A percentile compares a stretch with the other conserved stretches of the same genome.
Conservation (phyloP, 2,113 vertebrate species). For the Phrynosoma blainvillii region DNA sequence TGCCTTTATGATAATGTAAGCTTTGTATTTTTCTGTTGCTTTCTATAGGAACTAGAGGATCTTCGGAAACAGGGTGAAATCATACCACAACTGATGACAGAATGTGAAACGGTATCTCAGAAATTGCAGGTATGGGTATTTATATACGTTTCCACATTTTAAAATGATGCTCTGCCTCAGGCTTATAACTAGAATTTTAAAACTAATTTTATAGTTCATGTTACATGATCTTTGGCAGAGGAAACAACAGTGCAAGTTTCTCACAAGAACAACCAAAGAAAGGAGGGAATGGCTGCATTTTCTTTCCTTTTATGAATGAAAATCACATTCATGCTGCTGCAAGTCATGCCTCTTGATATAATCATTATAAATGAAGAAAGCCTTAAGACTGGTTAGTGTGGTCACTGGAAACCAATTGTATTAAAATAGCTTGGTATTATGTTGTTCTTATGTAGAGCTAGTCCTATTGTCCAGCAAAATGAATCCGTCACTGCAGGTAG, state of each 20-base stretch:
- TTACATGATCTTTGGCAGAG: neutral
- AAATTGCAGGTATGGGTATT: constrained; percentile 87
- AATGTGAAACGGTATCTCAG: constrained; percentile 88
- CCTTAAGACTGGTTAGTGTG: neutral
- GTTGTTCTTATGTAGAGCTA: too few relatives aligned
- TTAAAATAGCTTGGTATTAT: neutral
- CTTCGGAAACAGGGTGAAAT: constrained; percentile 94
- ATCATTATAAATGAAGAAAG: neutral
- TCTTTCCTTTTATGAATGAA: neutral
- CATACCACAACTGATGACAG: constrained; percentile 93
- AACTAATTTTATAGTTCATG: neutral
- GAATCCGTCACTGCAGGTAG: neutral
- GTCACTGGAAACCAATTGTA: neutral
- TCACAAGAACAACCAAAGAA: neutral
- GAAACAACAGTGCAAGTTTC: neutral
- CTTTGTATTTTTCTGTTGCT: constrained; percentile 35
- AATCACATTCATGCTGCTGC: neutral
- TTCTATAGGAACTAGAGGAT: constrained; percentile 89
- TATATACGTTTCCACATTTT: neutral
- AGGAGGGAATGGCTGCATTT: neutral
- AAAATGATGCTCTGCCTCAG: neutral
- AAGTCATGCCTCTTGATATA: neutral
- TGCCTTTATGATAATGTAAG: neutral
- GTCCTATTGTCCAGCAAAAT: neutral
- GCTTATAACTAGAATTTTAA: neutral